phyloP scores from a whole-genome alignment of 92 coral and sea anemone species.

The Palythoa grandis region DNA sequence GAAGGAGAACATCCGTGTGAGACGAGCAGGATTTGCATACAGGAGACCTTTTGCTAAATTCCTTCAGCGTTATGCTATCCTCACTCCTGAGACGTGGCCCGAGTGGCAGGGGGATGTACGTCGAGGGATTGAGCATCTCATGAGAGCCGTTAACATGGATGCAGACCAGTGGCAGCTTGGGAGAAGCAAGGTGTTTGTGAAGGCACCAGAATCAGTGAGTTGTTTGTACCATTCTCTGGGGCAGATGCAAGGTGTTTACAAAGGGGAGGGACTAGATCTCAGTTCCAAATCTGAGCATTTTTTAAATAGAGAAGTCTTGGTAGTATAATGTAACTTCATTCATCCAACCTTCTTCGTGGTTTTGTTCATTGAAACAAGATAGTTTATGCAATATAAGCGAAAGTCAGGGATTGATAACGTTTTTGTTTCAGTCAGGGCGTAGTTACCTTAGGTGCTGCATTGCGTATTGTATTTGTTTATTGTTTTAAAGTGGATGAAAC shows the following conservation, averaged over 20 bases:
- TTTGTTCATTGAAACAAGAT: too few relatives aligned
- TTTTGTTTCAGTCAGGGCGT: too few relatives aligned
- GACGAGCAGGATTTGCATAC: conserved; percentile 99
- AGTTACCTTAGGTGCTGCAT: too few relatives aligned
- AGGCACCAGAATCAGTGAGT: conserved; percentile 98
- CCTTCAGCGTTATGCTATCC: conserved; percentile 92
- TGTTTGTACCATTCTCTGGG: not conserved
- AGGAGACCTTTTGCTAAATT: conserved; percentile 93
- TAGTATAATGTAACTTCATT: too few relatives aligned
- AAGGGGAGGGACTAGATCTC: too few relatives aligned
- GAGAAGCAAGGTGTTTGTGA: conserved; percentile 91
- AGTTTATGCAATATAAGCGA: too few relatives aligned
- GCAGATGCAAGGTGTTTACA: not conserved
- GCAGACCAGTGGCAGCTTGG: conserved; percentile 99
- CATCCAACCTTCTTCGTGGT: too few relatives aligned
- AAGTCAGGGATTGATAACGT: too few relatives aligned
- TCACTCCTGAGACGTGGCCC: conserved; percentile 96
- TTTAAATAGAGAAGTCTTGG: too few relatives aligned
- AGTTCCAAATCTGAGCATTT: too few relatives aligned
- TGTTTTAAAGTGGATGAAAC: too few relatives aligned
- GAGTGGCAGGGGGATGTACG: conserved; percentile 89
- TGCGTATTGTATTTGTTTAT: too few relatives aligned
- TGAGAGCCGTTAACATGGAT: conserved; percentile 98
- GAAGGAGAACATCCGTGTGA: conserved; percentile 95
- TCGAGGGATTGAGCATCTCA: conserved; percentile 87